Base-by-base conservation (phyloP, 2,888 invertebrate species). In the Torymus auratus region DNA sequence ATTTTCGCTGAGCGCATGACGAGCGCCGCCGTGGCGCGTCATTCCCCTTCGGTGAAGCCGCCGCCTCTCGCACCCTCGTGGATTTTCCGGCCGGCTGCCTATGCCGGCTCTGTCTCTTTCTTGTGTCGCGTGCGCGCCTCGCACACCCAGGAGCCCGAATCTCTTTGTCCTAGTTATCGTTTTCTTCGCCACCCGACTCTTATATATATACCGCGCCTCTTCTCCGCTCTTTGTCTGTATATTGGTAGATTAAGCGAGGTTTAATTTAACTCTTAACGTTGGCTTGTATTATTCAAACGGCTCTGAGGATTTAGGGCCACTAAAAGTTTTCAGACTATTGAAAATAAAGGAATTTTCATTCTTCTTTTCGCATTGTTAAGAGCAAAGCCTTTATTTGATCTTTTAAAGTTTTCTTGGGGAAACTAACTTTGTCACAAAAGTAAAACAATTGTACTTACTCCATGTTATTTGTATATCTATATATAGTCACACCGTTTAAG, bases 131-230 rank as follows among this genome's bases (percentile, higher is more conserved):
- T 41, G 41, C 41, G 41, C 41, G 41, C 3, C 28, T 5, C 28
- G 7, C 41, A 60, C 52, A 68, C 50, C 3, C 11, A n/a, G 28
- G 28, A 17, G 65, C 62, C 72, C 64, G 20, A 74, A 69, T 79
- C 64, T 75, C 80, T 80, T 80, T 80, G 80, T 80, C 70, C 80
- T 50, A 70, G 65, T 80, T 70, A 80, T 80, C 75, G 74, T 53
- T 70, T 65, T 70, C 65, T 65, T 74, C 41, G 61, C 60, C 72
- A 61, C 72, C 61, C 67, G 61, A 64, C 20, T 62, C 4, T 60
- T 53, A 7, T 20, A 23, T 28, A 28, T 41, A 41, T 41, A 41
- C 41, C 41, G 41, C 7, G 41, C 7, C 41, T 41, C n/a, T 72
- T 60, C 41, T 52, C 50, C n/a, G n/a, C 58, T 78, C 41, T 41